These are phyloP conservation scores for Setophaga kirtlandii DNA, from an alignment of 2,113 vertebrate species.

Conservation along the genomic window DNA sequence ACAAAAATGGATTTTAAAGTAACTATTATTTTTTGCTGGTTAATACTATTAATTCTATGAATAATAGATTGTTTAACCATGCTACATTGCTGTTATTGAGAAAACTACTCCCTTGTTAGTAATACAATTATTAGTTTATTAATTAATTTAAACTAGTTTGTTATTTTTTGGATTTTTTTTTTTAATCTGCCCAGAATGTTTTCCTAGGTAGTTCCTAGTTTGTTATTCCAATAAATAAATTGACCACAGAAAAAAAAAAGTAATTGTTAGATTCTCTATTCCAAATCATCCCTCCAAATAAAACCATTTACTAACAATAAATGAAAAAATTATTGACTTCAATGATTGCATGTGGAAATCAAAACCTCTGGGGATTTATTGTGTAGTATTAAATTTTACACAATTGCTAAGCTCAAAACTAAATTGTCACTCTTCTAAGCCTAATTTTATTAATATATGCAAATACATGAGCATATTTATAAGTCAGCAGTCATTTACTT, in stretches of 20 bases:
- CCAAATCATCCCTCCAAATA: background rate
- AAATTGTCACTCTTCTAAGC: background rate
- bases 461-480: background rate
- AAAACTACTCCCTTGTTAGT: background rate
- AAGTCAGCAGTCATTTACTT: background rate
- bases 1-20: background rate
- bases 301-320: background rate
- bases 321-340: background rate
- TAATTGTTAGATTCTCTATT: background rate
- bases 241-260: background rate
- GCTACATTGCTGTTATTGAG: background rate
- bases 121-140: background rate
- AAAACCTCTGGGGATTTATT: background rate
- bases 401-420: background rate
- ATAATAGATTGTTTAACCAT: background rate
- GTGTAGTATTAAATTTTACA: background rate
- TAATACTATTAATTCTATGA: background rate
- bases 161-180: no score
- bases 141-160: background rate
- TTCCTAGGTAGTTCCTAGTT: background rate
- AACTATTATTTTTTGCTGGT: background rate
- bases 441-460: background rate
- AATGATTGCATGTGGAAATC: background rate
- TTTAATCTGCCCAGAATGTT: background rate
- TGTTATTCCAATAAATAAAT: background rate